Evolutionary conservation across 2,113 vertebrate genomes (phyloP), one percentile per base, ranked within the genome.

Genomic region (Lepisosteus osseus): DNA sequence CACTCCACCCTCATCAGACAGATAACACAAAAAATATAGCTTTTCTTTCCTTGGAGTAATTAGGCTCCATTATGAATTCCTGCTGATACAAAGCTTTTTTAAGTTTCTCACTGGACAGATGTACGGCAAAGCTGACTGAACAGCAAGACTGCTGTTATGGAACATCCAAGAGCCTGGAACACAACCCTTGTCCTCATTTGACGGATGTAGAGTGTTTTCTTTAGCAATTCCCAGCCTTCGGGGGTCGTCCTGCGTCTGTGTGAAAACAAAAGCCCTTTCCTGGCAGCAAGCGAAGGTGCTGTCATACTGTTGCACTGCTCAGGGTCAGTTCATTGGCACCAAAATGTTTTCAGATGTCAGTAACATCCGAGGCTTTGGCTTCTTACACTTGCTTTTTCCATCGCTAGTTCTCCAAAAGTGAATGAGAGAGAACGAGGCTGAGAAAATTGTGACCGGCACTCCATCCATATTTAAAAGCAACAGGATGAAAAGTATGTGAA

Each of bases 151-250:
- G 17, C 54, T 54, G 15, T 55, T 47, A 61, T 43, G 70, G 45
- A 42, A 41, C 47, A 17, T 54, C 70, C 71, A 73, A 42, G 64
- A 56, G 59, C 42, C 42, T 67, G 43, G 12, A 67, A n/a, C 40
- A 57, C 62, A 67, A 67, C 56, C 15, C 71, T 73, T 66, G 65
- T 67, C 65, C 55, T 67, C 15, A 67, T 67, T 67, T 61, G 71
- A 73, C 65, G 40, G 42, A 67, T 54, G 55, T 42, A 42, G 15
- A 14, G 54, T 66, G n/a, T 59, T 66, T 41, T 61, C 59, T 67
- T 67, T 45, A 7, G 65, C 54, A 72, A 72, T 66, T 72, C 64
- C 54, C 15, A 14, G 14, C 54, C 71, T 72, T 54, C 45, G 7
- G 65, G 51, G 65, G 15, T 13, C 9, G 14, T 9, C n/a, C 51